Evolutionary conservation across 1,140 invertebrate species (phyloP).

Genomic region (Heliconius hewitsoni): DNA sequence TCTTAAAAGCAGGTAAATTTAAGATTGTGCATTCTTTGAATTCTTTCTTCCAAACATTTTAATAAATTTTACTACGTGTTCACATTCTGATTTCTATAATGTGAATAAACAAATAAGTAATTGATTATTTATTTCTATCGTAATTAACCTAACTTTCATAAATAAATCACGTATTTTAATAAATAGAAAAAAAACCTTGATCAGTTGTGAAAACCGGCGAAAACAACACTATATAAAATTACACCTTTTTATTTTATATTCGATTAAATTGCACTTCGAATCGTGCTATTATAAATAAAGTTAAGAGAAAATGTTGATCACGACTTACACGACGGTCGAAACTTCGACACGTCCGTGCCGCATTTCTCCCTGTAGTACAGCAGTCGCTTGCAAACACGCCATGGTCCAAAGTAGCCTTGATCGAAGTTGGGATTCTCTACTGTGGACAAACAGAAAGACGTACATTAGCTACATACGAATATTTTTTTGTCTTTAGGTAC

Average conservation of each 20-base stretch:
- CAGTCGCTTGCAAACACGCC: conserved; percentile 90
- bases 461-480: background rate
- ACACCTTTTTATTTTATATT: conserved; percentile 12
- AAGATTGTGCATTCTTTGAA: too few relatives aligned
- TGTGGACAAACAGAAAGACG: conserved; percentile 60
- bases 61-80: too few relatives aligned
- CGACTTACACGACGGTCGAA: conserved; percentile 88
- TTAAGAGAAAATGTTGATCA: conserved; percentile 36
- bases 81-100: too few relatives aligned
- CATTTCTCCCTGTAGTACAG: conserved; percentile 91
- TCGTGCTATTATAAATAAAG: conserved; percentile 40
- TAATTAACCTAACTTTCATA: background rate
- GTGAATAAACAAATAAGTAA: too few relatives aligned
- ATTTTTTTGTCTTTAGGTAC: too few relatives aligned
- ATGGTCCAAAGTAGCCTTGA: conserved; percentile 92
- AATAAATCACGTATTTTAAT: background rate
- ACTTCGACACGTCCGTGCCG: conserved; percentile 88
- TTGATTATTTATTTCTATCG: too few relatives aligned
- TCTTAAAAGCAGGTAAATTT: too few relatives aligned
- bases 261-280: conserved; percentile 32
- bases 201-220: background rate
- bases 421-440: conserved; percentile 84
- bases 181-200: background rate
- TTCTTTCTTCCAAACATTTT: too few relatives aligned
- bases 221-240: background rate